These are phyloP conservation scores for Hyposoter didymator DNA, from an alignment of 2,888 invertebrate species.

Conservation along the genomic window DNA sequence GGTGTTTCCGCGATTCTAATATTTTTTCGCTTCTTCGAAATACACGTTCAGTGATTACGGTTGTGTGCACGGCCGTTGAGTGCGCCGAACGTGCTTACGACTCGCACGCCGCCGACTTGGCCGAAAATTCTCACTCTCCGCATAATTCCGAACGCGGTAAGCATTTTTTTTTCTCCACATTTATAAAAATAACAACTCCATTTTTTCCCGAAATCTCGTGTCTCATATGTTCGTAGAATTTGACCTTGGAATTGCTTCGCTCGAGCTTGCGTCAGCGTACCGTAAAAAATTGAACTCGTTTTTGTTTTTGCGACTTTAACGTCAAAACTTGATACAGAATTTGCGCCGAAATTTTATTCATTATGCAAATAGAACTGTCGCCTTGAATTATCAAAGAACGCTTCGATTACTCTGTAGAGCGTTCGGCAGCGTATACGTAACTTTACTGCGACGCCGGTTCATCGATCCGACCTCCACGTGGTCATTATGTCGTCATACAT, in stretches of 20 bases:
- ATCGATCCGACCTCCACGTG: slow-evolving; percentile 54
- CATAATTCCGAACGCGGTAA: slow-evolving; percentile 14
- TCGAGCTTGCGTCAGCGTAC: background rate
- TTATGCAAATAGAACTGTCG: background rate
- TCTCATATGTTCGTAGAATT: background rate
- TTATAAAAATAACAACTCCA: background rate
- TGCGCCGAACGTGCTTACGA: slow-evolving; percentile 52
- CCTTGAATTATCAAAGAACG: slow-evolving; percentile 11
- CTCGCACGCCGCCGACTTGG: too few relatives aligned
- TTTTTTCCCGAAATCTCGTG: background rate
- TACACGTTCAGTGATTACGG: slow-evolving; percentile 46
- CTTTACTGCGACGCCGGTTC: slow-evolving; percentile 45
- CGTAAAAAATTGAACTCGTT: background rate
- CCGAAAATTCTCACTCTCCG: background rate
- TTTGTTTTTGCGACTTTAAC: background rate
- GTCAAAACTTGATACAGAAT: background rate
- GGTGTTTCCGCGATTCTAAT: background rate
- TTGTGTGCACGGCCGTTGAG: slow-evolving; percentile 51
- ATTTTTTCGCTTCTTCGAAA: background rate
- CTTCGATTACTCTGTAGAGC: background rate
- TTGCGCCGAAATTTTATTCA: background rate
- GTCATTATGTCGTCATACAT: slow-evolving; percentile 32
- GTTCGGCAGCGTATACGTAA: slow-evolving; percentile 8
- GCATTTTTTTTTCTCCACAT: background rate
- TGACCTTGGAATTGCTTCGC: background rate